Percentiles rank a stretch among this genome's conserved stretches.
Conservation (phyloP, 2,113 vertebrate genomes). For the Clarias magur region DNA sequence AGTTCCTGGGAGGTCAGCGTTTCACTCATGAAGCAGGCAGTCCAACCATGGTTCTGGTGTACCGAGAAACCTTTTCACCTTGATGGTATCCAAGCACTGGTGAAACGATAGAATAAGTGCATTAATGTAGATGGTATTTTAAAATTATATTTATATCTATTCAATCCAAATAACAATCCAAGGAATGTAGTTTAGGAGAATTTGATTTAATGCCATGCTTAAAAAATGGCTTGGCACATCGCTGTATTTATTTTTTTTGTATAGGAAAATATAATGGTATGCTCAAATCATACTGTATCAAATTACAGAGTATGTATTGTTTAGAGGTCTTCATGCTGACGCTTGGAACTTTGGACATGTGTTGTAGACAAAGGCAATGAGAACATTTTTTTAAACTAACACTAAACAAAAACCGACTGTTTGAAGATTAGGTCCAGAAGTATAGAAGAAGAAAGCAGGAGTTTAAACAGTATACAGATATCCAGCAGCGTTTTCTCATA, state of each 20-base stretch:
- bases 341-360: neutral
- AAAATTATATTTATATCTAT: no score
- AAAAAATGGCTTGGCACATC: neutral
- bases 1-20: no score
- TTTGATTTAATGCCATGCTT: neutral
- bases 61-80: no score
- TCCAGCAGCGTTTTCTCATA: neutral
- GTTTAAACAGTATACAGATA: neutral
- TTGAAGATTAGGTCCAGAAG: neutral
- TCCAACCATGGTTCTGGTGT: no score
- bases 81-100: no score
- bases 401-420: neutral
- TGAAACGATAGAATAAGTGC: no score
- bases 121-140: no score
- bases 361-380: neutral
- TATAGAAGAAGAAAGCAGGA: neutral
- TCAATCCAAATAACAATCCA: no score
- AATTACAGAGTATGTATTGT: neutral
- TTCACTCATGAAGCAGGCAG: no score
- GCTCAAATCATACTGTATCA: neutral
- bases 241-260: neutral
- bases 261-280: neutral
- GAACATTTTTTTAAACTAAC: neutral
- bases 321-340: neutral
- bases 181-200: neutral